Percentiles rank a stretch among this genome's conserved stretches.
phyloP scores from a whole-genome alignment of 2,888 invertebrate genomes.

The Folsomia manolachei region DNA sequence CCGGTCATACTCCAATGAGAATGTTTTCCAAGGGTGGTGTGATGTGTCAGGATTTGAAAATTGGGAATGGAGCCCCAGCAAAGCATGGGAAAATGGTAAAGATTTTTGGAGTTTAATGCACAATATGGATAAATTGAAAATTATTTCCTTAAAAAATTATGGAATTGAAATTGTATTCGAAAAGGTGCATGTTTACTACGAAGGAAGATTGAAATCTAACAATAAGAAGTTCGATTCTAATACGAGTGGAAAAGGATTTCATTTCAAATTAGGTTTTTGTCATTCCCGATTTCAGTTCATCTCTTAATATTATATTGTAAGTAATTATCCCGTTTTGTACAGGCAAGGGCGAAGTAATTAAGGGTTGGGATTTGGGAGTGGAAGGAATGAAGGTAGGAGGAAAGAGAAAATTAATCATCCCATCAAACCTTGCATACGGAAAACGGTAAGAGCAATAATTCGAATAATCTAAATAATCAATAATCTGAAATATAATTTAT shows the following conservation, averaged over 20 bases:
- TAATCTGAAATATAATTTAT: neutral
- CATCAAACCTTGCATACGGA: slow-evolving; percentile 38
- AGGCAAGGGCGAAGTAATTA: slow-evolving; percentile 83
- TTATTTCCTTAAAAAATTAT: too few species aligned
- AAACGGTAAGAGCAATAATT: too few species aligned
- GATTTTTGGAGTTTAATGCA: slow-evolving; percentile 18
- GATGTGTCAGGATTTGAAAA: slow-evolving; percentile 71
- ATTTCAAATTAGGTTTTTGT: slow-evolving; percentile 76
- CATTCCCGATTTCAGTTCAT: too few species aligned
- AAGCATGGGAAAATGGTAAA: slow-evolving; percentile 68
- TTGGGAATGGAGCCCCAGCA: slow-evolving; percentile 75
- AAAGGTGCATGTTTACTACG: slow-evolving; percentile 74
- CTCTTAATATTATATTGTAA: too few species aligned
- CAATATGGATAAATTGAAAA: neutral
- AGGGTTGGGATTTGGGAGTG: slow-evolving; percentile 87
- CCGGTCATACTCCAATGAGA: slow-evolving; percentile 49
- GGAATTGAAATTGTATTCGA: neutral
- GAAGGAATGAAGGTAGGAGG: slow-evolving; percentile 91
- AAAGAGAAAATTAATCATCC: slow-evolving; percentile 52
- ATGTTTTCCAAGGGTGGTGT: slow-evolving; percentile 65
- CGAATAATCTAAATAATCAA: too few species aligned
- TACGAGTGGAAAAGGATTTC: slow-evolving; percentile 68
- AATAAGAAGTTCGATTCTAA: slow-evolving; percentile 81
- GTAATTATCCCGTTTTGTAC: too few species aligned
- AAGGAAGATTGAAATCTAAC: slow-evolving; percentile 75